Evolutionary conservation across 2,888 invertebrate species (phyloP), one percentile per base, ranked within the genome.

Genomic region (Halictus quadricinctus): DNA sequence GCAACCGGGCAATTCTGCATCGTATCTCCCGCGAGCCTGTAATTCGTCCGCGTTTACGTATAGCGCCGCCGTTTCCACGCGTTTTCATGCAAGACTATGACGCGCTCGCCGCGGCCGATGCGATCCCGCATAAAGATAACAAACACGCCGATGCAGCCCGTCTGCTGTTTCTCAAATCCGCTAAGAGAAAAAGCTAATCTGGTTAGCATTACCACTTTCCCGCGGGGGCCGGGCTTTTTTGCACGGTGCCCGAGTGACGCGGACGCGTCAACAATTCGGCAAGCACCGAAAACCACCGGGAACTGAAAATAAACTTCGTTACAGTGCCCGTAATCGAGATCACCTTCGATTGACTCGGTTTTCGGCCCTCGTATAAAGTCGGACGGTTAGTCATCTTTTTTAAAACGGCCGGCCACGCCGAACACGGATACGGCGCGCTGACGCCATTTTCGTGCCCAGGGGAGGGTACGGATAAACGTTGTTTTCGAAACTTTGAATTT

Each of bases 41-140:
- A 90, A 93, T 90, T 90, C 89, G 89, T 88, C 88, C 84, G 43
- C 90, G 92, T 93, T 93, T 93, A 92, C 81, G 81, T 72, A n/a
- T 4, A 72, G 72, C 80, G 58, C 83, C 80, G 58, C 83, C 79
- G 83, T 88, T 88, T 86, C 87, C 84, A 80, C 88, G 80, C 82
- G 88, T 86, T 86, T 79, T 76, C 84, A 73, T 77, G 72, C 87
- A 81, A 83, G 87, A 88, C 86, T 87, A 89, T 87, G 86, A 84
- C 89, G 88, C 87, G 88, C 69, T 69, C 41, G 77, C 81, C 69
- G 83, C 54, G 82, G 69, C 79, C 88, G 87, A 88, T 87, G 88
- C 89, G 88, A 87, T 90, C 90, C 85, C 86, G 86, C 88, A 90
- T 91, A 92, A 91, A 90, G 90, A 92, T 91, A 92, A 92, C 92